Evolutionary conservation across 2,797 vertebrate genomes (phyloP).

Genomic region (Pteropus rufus): DNA sequence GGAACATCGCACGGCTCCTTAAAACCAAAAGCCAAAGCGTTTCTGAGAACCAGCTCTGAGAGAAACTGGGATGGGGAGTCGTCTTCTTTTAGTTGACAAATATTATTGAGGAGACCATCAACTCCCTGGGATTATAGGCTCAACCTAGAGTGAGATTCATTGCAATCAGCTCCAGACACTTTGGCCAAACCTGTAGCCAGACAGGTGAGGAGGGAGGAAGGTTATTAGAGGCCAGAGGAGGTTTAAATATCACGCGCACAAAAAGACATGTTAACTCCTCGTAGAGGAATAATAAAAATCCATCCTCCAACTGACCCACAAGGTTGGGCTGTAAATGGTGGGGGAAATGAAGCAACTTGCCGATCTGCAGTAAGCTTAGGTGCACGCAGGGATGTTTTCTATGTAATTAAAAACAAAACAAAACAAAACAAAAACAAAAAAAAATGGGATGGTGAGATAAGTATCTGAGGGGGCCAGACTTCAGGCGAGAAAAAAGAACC

Average conservation of each 20-base stretch:
- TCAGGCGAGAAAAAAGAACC: not conserved
- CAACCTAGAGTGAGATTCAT: not conserved
- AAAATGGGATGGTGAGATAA: not conserved
- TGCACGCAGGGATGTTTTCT: not conserved
- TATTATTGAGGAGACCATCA: not conserved
- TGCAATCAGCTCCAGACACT: slow-evolving; percentile 38
- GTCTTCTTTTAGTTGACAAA: slow-evolving; percentile 20
- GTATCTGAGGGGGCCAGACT: not conserved
- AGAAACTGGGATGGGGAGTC: not conserved
- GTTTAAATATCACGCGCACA: slow-evolving; percentile 30
- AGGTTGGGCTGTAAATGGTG: not conserved
- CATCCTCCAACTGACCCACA: slow-evolving; percentile 50
- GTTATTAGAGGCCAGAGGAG: slow-evolving; percentile 46
- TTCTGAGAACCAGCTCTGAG: slow-evolving; percentile 20
- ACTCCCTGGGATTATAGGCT: not conserved
- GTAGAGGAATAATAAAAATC: not conserved
- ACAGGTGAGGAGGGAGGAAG: slow-evolving; percentile 57
- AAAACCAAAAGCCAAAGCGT: slow-evolving; percentile 41
- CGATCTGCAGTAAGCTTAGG: slow-evolving; percentile 50
- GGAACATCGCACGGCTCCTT: slow-evolving; percentile 47
- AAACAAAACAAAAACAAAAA: not conserved
- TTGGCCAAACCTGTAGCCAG: slow-evolving; percentile 49
- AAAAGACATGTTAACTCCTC: slow-evolving; percentile 58
- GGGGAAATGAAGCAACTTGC: not conserved
- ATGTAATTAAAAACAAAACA: not conserved